Conservation (phyloP, 2,113 vertebrate genomes). For the Corvus moneduloides region DNA sequence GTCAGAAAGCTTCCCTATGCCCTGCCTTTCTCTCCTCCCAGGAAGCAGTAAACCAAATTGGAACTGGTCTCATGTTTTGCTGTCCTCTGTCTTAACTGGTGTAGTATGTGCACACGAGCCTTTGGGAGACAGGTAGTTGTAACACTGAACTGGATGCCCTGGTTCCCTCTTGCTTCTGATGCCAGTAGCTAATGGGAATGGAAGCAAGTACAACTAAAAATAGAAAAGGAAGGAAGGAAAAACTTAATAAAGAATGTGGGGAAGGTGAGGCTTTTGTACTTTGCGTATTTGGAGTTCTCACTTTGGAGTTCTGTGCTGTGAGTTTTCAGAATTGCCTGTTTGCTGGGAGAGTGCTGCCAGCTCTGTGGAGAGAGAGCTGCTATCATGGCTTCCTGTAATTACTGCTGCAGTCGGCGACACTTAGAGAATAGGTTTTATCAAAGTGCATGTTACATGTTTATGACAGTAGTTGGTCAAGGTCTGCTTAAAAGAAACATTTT, state of each 20-base stretch:
- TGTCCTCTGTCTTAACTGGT: background rate
- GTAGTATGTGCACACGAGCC: background rate
- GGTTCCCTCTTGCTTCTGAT: constrained; percentile 2
- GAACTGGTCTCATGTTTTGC: background rate
- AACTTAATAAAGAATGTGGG: constrained; percentile 21
- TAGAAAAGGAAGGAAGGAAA: constrained; percentile 50
- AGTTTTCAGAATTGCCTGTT: constrained; percentile 41
- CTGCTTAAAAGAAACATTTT: constrained; percentile 64
- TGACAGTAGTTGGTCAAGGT: constrained; percentile 70
- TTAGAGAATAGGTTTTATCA: constrained; percentile 66
- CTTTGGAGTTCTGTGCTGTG: background rate
- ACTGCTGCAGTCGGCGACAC: constrained; percentile 69
- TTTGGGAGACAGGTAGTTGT: background rate
- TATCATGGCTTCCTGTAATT: constrained; percentile 75
- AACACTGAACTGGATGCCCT: background rate
- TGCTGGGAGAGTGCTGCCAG: constrained; percentile 32
- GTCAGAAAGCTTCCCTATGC: background rate
- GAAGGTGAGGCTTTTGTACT: constrained; percentile 30
- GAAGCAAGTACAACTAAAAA: constrained; percentile 19
- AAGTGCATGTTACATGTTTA: constrained; percentile 66
- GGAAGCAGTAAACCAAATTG: background rate
- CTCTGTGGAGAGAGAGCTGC: constrained; percentile 52
- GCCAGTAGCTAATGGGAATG: constrained; percentile 20
- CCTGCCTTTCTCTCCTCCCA: background rate
- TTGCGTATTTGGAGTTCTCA: background rate